Evolutionary conservation across 2,113 vertebrate species (phyloP).

Genomic region (Eidolon helvum): DNA sequence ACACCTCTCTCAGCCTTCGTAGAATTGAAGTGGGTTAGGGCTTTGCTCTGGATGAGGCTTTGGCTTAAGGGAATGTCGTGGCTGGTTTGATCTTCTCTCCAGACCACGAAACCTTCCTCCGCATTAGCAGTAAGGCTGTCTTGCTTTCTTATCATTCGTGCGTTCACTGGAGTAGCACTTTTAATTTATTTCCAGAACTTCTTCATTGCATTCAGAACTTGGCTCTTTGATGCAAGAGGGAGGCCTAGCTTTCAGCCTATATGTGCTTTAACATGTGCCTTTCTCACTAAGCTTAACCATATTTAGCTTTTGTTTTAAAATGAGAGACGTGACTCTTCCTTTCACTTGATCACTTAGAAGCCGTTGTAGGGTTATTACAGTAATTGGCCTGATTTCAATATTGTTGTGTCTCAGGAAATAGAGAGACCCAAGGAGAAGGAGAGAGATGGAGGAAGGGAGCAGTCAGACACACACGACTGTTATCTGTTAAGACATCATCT

Average conservation of each 20-base stretch:
- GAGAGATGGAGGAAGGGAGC: background rate
- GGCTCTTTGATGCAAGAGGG: background rate
- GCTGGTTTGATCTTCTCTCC: background rate
- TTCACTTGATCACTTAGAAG: background rate
- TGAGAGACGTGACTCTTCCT: background rate
- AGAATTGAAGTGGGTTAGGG: background rate
- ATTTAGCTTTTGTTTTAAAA: background rate
- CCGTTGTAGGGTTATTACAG: background rate
- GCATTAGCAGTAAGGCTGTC: background rate
- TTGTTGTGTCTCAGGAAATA: background rate
- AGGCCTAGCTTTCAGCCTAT: background rate
- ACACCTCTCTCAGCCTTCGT: background rate
- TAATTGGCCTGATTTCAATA: background rate
- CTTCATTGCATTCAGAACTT: background rate
- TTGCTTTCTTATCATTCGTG: background rate
- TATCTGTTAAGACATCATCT: background rate
- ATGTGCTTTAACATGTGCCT: background rate
- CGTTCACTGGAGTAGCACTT: background rate
- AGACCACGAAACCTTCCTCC: background rate
- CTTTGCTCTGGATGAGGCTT: background rate
- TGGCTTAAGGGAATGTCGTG: background rate
- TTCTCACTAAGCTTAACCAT: background rate
- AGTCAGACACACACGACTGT: background rate
- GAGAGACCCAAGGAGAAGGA: background rate
- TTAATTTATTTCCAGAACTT: background rate